Conservation (phyloP, 2,797 vertebrate species). For the Myripristis murdjan region DNA sequence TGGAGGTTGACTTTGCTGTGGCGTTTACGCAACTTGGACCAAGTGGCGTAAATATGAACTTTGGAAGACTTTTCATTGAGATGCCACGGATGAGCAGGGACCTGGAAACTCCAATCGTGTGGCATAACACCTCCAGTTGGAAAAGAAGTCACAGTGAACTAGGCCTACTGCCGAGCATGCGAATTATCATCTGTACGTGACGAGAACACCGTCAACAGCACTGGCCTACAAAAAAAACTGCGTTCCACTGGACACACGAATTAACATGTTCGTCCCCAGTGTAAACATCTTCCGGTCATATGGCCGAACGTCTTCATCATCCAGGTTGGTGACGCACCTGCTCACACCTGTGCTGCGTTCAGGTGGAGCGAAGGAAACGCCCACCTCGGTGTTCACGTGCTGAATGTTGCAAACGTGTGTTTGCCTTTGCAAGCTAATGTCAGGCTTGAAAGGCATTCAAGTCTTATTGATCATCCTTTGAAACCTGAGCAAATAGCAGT, state of each 20-base stretch:
- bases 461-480: too few species aligned
- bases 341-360: slow-evolving; percentile 35
- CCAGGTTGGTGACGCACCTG: slow-evolving; percentile 7
- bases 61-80: slow-evolving; percentile 42
- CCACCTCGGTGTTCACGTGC: too few species aligned
- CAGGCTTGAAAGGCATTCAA: too few species aligned
- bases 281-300: too few species aligned
- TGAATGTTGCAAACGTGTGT: too few species aligned
- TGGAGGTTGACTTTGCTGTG: slow-evolving; percentile 24
- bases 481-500: too few species aligned
- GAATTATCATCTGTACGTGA: background rate
- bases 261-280: too few species aligned
- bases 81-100: slow-evolving; percentile 44
- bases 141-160: slow-evolving; percentile 14
- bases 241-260: background rate
- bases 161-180: background rate
- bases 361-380: too few species aligned
- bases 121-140: slow-evolving; percentile 58
- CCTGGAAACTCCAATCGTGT: slow-evolving; percentile 25
- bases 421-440: too few species aligned
- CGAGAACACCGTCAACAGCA: too few species aligned
- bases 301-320: background rate
- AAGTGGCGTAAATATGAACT: slow-evolving; percentile 61
- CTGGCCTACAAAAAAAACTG: background rate
- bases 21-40: slow-evolving; percentile 45